Evolutionary conservation across 2,113 vertebrate species (phyloP).

Genomic region (Vicugna pacos): DNA sequence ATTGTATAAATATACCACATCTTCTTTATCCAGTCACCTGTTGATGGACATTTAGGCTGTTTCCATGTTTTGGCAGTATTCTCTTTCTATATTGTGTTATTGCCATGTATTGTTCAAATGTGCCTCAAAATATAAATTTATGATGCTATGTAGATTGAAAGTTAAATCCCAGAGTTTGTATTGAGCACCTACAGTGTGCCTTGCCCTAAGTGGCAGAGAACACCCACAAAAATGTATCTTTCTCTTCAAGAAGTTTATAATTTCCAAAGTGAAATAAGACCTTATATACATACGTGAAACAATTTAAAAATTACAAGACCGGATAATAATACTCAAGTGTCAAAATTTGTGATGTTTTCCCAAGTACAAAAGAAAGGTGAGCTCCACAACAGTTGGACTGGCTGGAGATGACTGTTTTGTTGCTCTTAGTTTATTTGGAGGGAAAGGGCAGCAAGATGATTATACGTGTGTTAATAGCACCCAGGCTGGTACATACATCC

Average conservation of each 20-base stretch:
- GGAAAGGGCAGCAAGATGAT: not conserved
- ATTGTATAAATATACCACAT: too few relatives aligned
- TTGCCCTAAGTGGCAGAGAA: not conserved
- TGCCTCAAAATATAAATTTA: not conserved
- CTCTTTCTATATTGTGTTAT: not conserved
- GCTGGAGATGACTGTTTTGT: not conserved
- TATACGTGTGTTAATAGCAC: not conserved
- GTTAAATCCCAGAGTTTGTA: not conserved
- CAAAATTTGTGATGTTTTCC: not conserved
- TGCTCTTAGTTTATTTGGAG: not conserved
- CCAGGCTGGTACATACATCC: not conserved
- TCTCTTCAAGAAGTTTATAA: not conserved
- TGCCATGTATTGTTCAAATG: not conserved
- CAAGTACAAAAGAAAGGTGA: not conserved
- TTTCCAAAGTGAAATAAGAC: not conserved
- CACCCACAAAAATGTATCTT: not conserved
- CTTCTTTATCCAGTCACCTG: too few relatives aligned
- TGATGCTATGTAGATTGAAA: not conserved
- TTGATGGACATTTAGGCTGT: too few relatives aligned
- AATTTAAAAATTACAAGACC: not conserved
- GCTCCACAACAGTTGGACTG: not conserved
- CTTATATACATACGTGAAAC: not conserved
- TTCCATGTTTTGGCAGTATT: not conserved
- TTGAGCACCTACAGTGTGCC: not conserved
- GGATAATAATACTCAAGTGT: slow-evolving; percentile 1